Percentiles rank a stretch among this genome's conserved stretches.
Evolutionary conservation across 2,113 vertebrate species (phyloP).

Genomic region (Fregata magnificens): DNA sequence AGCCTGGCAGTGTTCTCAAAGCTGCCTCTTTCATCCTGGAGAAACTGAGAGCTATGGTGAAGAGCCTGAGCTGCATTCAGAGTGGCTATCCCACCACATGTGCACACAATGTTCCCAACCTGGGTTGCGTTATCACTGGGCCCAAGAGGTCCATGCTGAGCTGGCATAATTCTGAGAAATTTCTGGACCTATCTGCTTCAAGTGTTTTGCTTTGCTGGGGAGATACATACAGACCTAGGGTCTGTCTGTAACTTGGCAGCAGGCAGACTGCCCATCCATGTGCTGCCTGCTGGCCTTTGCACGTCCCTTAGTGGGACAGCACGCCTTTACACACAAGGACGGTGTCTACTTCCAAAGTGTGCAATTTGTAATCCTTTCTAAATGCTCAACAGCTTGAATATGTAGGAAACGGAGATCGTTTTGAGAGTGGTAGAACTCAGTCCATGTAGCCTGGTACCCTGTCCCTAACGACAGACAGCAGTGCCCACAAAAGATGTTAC

Average conservation of each 20-base stretch:
- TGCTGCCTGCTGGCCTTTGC: neutral
- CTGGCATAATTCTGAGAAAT: neutral
- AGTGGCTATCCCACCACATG: neutral
- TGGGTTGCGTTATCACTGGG: neutral
- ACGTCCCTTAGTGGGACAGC: neutral
- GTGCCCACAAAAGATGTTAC: fast-evolving
- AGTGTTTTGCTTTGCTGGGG: neutral
- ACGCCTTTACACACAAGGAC: neutral
- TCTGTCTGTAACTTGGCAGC: neutral
- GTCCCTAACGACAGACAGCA: neutral
- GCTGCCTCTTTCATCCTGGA: fast-evolving
- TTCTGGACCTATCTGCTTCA: neutral
- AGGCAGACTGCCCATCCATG: neutral
- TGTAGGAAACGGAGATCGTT: neutral
- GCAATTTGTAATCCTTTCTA: neutral
- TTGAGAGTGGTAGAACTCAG: neutral
- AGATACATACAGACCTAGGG: neutral
- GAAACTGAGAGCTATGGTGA: fast-evolving
- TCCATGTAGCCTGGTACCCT: neutral
- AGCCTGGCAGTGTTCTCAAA: neutral
- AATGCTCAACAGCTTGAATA: neutral
- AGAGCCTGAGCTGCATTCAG: neutral
- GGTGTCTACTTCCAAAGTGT: neutral
- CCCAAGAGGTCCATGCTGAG: neutral
- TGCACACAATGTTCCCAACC: neutral